These are phyloP conservation scores for Ganaspis brasiliensis DNA, from an alignment of 2,888 invertebrate genomes.

Conservation along the genomic window DNA sequence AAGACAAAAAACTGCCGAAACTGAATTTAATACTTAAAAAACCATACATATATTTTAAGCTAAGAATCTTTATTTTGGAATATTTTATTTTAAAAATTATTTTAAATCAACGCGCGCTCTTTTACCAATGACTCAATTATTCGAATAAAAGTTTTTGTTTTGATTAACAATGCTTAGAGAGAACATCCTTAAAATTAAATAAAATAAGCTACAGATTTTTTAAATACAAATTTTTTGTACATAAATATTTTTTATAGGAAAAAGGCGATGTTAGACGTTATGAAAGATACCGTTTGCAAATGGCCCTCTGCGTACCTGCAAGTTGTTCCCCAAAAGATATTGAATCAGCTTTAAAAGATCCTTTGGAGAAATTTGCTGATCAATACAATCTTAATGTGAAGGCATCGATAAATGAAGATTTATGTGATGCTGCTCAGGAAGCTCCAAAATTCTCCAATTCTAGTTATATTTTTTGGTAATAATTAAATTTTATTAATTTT, in stretches of 20 bases:
- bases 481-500: not conserved
- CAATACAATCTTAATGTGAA: slow-evolving; percentile 62
- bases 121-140: too few relatives aligned
- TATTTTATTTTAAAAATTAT: too few relatives aligned
- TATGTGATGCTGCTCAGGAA: slow-evolving; percentile 66
- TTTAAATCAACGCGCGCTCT: too few relatives aligned
- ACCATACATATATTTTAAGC: too few relatives aligned
- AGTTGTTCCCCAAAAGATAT: slow-evolving; percentile 83
- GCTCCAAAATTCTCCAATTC: slow-evolving; percentile 57
- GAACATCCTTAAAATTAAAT: too few relatives aligned
- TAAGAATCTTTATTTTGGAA: too few relatives aligned
- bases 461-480: slow-evolving; percentile 66
- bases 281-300: slow-evolving; percentile 64
- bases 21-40: too few relatives aligned
- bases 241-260: slow-evolving; percentile 62
- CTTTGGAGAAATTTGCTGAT: slow-evolving; percentile 77
- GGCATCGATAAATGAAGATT: slow-evolving; percentile 60
- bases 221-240: too few relatives aligned
- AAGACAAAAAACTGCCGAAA: too few relatives aligned
- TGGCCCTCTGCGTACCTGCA: slow-evolving; percentile 85
- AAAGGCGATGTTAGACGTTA: slow-evolving; percentile 69
- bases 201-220: too few relatives aligned
- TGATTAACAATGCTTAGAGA: too few relatives aligned
- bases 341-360: slow-evolving; percentile 81
- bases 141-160: too few relatives aligned